These are phyloP conservation scores for Eupelmus urozonus DNA, from an alignment of 2,888 invertebrate genomes.

Conservation along the genomic window DNA sequence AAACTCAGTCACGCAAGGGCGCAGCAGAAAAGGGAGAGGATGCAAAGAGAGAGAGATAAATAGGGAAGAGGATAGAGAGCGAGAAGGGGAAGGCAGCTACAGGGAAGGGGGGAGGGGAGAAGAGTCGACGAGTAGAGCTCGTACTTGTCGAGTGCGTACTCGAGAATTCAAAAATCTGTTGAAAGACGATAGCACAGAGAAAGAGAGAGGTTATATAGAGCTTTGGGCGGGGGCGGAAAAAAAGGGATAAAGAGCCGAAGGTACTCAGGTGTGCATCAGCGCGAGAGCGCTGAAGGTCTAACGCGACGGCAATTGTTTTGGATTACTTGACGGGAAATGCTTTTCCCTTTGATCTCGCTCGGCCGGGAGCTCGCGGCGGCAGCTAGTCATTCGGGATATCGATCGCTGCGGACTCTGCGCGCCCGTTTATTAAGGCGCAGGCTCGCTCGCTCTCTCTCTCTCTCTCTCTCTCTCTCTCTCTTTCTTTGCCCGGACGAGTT, in stretches of 20 bases:
- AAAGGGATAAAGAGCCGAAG: not conserved
- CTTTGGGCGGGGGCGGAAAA: not conserved
- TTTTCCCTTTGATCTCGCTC: conserved; percentile 44
- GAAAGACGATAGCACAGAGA: conserved; percentile 19
- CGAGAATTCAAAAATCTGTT: conserved; percentile 39
- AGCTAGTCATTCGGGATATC: conserved; percentile 47
- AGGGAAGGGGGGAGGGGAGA: not conserved
- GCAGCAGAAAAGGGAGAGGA: not conserved
- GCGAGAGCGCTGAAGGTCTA: not conserved
- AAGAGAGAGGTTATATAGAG: not conserved
- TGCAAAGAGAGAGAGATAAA: not conserved
- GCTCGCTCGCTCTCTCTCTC: too few species aligned
- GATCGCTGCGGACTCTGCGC: conserved; percentile 4
- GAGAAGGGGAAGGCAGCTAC: not conserved
- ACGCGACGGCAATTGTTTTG: conserved; percentile 36
- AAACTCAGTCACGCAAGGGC: too few species aligned
- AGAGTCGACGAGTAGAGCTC: not conserved
- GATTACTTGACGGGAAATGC: conserved; percentile 32
- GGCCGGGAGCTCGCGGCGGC: conserved; percentile 16
- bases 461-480: not conserved
- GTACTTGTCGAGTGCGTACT: conserved; percentile 18
- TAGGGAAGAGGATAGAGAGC: too few species aligned
- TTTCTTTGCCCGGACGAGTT: not conserved
- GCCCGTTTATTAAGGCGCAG: conserved; percentile 21
- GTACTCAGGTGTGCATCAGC: not conserved